Evolutionary conservation across 2,888 invertebrate species (phyloP).

Genomic region (Dione vanillae): DNA sequence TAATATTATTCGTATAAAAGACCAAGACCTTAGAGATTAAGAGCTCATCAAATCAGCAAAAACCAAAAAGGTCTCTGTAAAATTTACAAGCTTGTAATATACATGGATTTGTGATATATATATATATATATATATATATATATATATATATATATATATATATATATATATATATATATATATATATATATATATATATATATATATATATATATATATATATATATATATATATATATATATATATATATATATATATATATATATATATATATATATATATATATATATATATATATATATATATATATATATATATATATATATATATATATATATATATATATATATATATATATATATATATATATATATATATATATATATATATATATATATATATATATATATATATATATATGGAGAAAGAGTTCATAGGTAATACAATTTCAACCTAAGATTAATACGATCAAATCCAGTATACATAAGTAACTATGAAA

Average conservation of each 20-base stretch:
- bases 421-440: background rate
- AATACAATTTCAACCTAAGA: background rate
- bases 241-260: no score
- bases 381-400: no score
- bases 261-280: background rate
- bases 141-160: no score
- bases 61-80: slow-evolving; percentile 13
- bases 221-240: no score
- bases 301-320: no score
- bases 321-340: no score
- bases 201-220: no score
- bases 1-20: slow-evolving; percentile 14
- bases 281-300: no score
- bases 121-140: no score
- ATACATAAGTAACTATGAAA: background rate
- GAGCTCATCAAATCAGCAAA: slow-evolving; percentile 31
- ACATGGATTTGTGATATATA: no score
- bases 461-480: background rate
- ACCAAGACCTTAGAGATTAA: slow-evolving; percentile 18
- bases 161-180: no score
- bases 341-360: background rate
- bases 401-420: background rate
- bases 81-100: slow-evolving; percentile 21
- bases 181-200: background rate
- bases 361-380: no score